A percentile compares a stretch with the other conserved stretches of the same genome.
Conservation (phyloP, 2,888 invertebrate species). For the Harpalus rufipes region DNA sequence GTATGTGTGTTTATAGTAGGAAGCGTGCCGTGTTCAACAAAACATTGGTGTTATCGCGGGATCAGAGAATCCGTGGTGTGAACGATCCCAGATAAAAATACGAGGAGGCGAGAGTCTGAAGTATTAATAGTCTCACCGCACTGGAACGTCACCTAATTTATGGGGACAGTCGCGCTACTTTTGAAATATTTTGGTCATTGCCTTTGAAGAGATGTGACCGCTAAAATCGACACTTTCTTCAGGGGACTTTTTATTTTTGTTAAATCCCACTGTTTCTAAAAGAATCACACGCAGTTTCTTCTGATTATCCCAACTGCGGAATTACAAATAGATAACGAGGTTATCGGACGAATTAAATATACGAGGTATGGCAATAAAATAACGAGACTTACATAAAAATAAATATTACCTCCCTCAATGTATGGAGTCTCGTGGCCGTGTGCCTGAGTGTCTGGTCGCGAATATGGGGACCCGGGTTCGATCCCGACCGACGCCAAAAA, state of each 20-base stretch:
- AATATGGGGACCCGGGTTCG: no score
- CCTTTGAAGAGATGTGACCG: constrained; percentile 18
- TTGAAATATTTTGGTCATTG: constrained; percentile 63
- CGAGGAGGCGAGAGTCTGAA: not conserved
- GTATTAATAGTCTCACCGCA: constrained; percentile 20
- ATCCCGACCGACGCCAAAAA: no score
- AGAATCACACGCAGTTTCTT: no score
- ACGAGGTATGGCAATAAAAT: no score
- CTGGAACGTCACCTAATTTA: constrained; percentile 56
- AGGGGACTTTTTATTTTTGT: not conserved
- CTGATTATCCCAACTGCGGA: no score
- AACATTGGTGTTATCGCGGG: constrained; percentile 10
- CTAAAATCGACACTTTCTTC: not conserved
- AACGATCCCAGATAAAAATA: constrained; percentile 23
- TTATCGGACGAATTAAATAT: no score
- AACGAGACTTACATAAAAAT: no score
- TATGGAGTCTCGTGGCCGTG: no score
- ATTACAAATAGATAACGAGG: no score
- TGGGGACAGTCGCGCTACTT: constrained; percentile 50
- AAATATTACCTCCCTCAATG: no score
- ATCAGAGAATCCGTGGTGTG: constrained; percentile 32
- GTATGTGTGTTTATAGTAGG: no score
- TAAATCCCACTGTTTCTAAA: not conserved
- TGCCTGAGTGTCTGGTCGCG: no score
- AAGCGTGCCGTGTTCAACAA: not conserved